These are phyloP conservation scores for Actinernus sp. DNA, from an alignment of 92 coral and sea anemone species.

Conservation along the genomic window DNA sequence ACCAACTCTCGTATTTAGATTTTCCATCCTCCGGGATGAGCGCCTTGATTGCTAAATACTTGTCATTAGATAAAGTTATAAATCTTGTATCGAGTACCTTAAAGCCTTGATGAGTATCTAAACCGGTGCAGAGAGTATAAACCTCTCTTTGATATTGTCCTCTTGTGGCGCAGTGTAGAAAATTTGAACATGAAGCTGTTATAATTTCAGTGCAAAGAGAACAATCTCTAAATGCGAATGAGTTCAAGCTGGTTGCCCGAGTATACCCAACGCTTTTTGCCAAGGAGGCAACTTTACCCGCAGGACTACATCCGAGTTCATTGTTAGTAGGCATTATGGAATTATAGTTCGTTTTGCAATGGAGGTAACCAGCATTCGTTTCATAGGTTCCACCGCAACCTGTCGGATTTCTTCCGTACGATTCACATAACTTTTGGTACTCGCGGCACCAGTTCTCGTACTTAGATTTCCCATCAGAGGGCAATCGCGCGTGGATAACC, in stretches of 20 bases:
- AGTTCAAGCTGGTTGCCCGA: constrained; percentile 34
- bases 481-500: constrained; percentile 26
- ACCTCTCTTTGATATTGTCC: constrained; percentile 5
- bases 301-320: constrained; percentile 18
- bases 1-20: constrained; percentile 49
- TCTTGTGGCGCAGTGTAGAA: constrained; percentile 34
- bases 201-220: constrained; percentile 27
- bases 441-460: constrained; percentile 54
- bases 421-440: constrained; percentile 49
- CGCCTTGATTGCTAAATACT: constrained; percentile 28
- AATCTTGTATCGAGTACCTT: not conserved
- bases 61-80: not conserved
- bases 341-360: constrained; percentile 40
- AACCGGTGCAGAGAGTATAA: constrained; percentile 54
- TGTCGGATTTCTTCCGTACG: constrained; percentile 29
- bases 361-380: constrained; percentile 13
- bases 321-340: constrained; percentile 23
- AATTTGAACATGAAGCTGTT: constrained; percentile 25
- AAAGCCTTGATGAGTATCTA: constrained; percentile 18
- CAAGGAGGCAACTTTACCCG: constrained; percentile 16
- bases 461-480: constrained; percentile 18
- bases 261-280: constrained; percentile 39
- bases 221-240: constrained; percentile 50
- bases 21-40: constrained; percentile 21
- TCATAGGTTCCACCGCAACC: constrained; percentile 27